Conservation (phyloP, 2,888 invertebrate species). For the Sarcophaga caerulescens region DNA sequence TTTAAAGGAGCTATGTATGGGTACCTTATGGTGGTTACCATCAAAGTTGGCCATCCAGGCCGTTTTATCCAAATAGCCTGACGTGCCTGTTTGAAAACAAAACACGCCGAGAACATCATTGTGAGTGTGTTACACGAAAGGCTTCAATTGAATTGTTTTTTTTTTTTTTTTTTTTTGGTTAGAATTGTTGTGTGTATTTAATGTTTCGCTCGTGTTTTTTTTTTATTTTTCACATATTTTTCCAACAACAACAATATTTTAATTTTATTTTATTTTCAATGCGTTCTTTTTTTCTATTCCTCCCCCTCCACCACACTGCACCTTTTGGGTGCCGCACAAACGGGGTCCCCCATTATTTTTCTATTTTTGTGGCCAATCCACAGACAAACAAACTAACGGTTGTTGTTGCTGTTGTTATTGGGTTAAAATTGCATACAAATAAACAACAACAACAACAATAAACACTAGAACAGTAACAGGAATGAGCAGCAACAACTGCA, state of each 20-base stretch:
- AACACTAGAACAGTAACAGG: no score
- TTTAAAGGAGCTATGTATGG: not conserved
- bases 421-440: slow-evolving; percentile 4
- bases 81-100: slow-evolving; percentile 51
- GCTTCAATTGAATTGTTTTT: slow-evolving; percentile 55
- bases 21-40: slow-evolving; percentile 24
- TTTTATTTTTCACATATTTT: no score
- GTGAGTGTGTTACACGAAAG: slow-evolving; percentile 49
- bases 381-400: no score
- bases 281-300: not conserved
- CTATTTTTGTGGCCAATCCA: not conserved
- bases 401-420: no score
- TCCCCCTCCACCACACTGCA: slow-evolving; percentile 14
- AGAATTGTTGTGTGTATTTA: slow-evolving; percentile 64
- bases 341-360: slow-evolving; percentile 11
- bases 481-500: no score
- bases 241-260: slow-evolving; percentile 38
- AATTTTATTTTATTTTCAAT: slow-evolving; percentile 47
- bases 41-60: slow-evolving; percentile 57
- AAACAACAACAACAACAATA: slow-evolving; percentile 24
- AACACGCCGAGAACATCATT: not conserved
- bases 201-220: slow-evolving; percentile 55
- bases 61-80: slow-evolving; percentile 47
- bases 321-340: not conserved
- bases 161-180: slow-evolving; percentile 39